These are phyloP conservation scores for Leptinotarsa defecta DNA, from an alignment of 1,140 invertebrate species.

Conservation along the genomic window DNA sequence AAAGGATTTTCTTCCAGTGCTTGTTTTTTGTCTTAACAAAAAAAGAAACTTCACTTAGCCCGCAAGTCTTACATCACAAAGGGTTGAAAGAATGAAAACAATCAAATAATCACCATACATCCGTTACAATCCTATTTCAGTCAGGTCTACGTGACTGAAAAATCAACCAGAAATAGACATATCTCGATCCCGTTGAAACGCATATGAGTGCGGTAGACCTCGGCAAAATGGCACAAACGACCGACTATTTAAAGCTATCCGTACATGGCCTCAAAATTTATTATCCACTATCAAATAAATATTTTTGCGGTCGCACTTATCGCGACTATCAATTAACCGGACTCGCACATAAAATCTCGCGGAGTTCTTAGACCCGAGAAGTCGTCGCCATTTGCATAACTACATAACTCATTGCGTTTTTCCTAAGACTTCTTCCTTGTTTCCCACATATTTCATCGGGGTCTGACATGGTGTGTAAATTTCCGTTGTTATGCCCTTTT, in stretches of 20 bases:
- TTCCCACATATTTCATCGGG: constrained; percentile 2
- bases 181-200: not conserved
- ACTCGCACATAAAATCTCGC: not conserved
- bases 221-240: not conserved
- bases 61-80: too few species aligned
- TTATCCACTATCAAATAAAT: not conserved
- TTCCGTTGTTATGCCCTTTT: not conserved
- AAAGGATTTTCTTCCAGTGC: too few species aligned
- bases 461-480: not conserved
- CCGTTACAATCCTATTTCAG: too few species aligned
- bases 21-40: too few species aligned
- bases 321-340: constrained; percentile 2
- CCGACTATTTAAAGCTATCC: not conserved
- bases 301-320: not conserved
- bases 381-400: constrained; percentile 6
- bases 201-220: not conserved
- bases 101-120: too few species aligned
- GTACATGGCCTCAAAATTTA: not conserved
- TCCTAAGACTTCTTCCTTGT: not conserved
- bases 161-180: not conserved
- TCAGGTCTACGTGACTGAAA: too few species aligned
- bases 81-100: too few species aligned
- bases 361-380: not conserved
- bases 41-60: too few species aligned
- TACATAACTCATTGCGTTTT: not conserved